Evolutionary conservation across 2,113 vertebrate species (phyloP).

Genomic region (Alectura lathami): DNA sequence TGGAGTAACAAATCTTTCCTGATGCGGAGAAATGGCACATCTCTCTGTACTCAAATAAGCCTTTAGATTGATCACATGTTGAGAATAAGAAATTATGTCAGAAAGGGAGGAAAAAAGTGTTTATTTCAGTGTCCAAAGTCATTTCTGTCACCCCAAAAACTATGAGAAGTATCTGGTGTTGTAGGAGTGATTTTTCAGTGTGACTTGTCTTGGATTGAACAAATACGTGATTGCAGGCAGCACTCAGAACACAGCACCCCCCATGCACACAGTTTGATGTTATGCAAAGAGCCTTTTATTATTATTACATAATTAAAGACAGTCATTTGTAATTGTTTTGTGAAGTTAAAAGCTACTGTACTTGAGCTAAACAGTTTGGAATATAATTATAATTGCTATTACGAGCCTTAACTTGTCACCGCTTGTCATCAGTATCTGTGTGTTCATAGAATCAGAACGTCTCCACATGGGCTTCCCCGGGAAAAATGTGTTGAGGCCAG

Average conservation of each 20-base stretch:
- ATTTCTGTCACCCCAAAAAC: background rate
- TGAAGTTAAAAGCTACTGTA: background rate
- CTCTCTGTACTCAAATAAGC: background rate
- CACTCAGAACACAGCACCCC: background rate
- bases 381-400: background rate
- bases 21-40: background rate
- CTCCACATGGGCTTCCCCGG: background rate
- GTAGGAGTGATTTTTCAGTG: background rate
- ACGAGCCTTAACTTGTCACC: background rate
- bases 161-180: background rate
- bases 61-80: background rate
- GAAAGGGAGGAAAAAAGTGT: background rate
- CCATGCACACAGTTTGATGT: background rate
- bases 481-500: rapidly evolving
- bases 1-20: background rate
- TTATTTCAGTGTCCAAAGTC: background rate
- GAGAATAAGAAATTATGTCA: background rate
- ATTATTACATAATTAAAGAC: background rate
- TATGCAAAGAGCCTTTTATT: background rate
- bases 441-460: background rate
- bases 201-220: background rate
- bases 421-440: background rate
- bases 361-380: background rate
- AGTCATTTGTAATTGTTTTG: background rate
- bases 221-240: background rate